phyloP scores from a whole-genome alignment of 1,140 invertebrate species.

The Drosophila arawakana region DNA sequence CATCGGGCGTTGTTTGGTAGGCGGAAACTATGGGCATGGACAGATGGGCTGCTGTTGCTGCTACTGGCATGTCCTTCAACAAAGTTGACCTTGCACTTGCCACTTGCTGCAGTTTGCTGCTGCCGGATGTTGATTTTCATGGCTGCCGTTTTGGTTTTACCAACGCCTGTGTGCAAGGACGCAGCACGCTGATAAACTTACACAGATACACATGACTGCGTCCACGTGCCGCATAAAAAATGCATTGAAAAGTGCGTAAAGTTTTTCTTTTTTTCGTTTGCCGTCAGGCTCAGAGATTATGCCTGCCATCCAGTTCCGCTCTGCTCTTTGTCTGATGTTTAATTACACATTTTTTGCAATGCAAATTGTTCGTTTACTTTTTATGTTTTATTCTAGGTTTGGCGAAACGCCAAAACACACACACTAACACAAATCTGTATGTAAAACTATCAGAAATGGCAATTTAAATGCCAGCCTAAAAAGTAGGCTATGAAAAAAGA shows the following conservation, averaged over 20 bases:
- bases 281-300: constrained; percentile 33
- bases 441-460: constrained; percentile 62
- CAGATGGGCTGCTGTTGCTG: constrained; percentile 19
- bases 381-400: constrained; percentile 20
- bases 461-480: constrained; percentile 70
- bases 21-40: constrained; percentile 12
- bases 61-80: constrained; percentile 75
- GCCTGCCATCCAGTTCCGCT: not conserved
- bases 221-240: constrained; percentile 65
- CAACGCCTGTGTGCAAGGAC: constrained; percentile 68
- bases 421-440: constrained; percentile 40
- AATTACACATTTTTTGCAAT: constrained; percentile 49
- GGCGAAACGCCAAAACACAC: constrained; percentile 25
- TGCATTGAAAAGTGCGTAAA: constrained; percentile 77
- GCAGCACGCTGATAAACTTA: constrained; percentile 74
- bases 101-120: constrained; percentile 68
- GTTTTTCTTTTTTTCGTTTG: constrained; percentile 13
- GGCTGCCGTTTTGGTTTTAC: constrained; percentile 51
- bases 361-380: constrained; percentile 39
- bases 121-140: constrained; percentile 73
- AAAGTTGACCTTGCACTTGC: constrained; percentile 81
- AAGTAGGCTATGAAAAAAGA: constrained; percentile 52
- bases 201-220: constrained; percentile 57
- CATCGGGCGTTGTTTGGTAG: not conserved
- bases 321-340: constrained; percentile 36